phyloP scores from a whole-genome alignment of 2,888 invertebrate species.

The Ochropleura plecta region DNA sequence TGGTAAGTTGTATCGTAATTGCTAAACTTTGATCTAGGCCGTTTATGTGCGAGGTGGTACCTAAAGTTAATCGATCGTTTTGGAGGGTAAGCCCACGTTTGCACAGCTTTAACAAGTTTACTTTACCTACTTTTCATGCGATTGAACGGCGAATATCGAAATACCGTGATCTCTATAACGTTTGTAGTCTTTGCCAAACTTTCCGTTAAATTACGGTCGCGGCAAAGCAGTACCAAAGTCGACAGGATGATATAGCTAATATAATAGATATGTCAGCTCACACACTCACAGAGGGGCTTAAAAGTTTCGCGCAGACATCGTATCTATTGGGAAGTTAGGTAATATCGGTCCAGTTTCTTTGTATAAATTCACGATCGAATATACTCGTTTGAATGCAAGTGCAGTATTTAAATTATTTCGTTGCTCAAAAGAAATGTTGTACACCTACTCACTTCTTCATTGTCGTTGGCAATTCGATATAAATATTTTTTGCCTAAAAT shows the following conservation, averaged over 20 bases:
- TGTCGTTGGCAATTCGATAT: too few relatives aligned
- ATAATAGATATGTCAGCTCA: constrained; percentile 38
- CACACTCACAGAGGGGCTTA: constrained; percentile 28
- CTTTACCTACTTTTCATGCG: constrained; percentile 70
- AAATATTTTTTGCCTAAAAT: too few relatives aligned
- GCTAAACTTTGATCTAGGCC: constrained; percentile 76
- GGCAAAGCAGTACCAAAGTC: constrained; percentile 43
- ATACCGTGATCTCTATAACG: constrained; percentile 39
- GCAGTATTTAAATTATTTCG: neutral
- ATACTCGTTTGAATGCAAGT: neutral
- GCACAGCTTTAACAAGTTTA: constrained; percentile 75
- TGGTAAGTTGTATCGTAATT: constrained; percentile 73
- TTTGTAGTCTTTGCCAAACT: constrained; percentile 38
- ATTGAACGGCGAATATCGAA: constrained; percentile 40
- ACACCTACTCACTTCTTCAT: too few relatives aligned
- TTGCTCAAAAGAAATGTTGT: neutral
- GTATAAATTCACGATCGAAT: constrained; percentile 6
- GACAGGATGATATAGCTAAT: constrained; percentile 35
- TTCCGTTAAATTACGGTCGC: constrained; percentile 35
- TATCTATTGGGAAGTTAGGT: constrained; percentile 10
- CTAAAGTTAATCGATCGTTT: constrained; percentile 75
- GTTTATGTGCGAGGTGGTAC: constrained; percentile 54
- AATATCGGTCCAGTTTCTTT: neutral
- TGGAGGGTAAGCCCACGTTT: constrained; percentile 62
- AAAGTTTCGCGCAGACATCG: constrained; percentile 22